Base-by-base conservation (phyloP, 2,113 vertebrate genomes). In the Tragelaphus scriptus region DNA sequence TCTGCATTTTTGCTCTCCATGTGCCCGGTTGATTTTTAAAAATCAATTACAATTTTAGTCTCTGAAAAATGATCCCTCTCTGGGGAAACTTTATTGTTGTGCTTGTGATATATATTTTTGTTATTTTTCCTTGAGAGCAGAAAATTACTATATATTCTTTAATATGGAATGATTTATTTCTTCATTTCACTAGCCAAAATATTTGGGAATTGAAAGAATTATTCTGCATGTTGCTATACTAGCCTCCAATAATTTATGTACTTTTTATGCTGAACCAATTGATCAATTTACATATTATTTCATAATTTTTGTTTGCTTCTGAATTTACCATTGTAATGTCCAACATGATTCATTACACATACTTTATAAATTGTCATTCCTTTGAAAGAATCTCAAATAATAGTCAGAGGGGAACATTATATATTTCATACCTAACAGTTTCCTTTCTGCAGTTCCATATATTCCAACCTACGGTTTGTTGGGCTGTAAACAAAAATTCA, bases 141-240 rank as follows among this genome's bases (percentile, higher is more conserved):
- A 90, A 96, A 89, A 90, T 90, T 95, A 86, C 68, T 79, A 4
- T 51, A 86, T 51, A 75, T 94, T 94, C 15, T 96, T 96, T 82
- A 91, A 77, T 80, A 88, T 10, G 71, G 26, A 90, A 90, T 97
- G 80, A 96, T 97, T 98, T 96, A 94, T 97, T 92, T 97, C 71
- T 96, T 82, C 32, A 81, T 91, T 96, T 95, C 28, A 85, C 53
- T 79, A 55, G 61, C 23, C 49, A 92, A 91, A 88, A 87, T 90
- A 91, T 81, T 92, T 94, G 82, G 58, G 32, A 28, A 91, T 80
- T 86, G 28, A 51, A 85, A 84, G 40, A 95, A 94, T 93, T 94
- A 71, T 75, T 92, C 53, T 96, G 21, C 63, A 91, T 92, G 91
- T 86, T 97, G 32, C 71, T 90, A 7, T 75, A 26, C 49, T 9